Conservation (phyloP, 2,113 vertebrate genomes). For the Salvelinus sp. region DNA sequence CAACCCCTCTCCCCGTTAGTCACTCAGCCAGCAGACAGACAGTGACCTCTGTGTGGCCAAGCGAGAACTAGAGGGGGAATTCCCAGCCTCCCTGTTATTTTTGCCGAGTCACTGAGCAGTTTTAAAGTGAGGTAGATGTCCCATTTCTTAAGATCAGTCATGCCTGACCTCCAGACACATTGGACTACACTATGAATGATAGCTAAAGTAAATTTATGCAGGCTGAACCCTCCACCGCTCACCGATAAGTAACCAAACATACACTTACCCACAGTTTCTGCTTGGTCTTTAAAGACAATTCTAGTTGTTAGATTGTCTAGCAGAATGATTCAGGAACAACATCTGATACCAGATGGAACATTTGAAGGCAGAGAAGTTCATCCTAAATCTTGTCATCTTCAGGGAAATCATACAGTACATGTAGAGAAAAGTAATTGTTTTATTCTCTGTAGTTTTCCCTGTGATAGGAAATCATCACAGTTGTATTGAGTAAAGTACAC, state of each 20-base stretch:
- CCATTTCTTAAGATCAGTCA: background rate
- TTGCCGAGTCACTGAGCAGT: constrained; percentile 31
- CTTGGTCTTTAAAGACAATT: too few species aligned
- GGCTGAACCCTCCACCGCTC: too few species aligned
- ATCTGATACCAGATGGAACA: background rate
- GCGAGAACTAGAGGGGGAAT: constrained; percentile 7
- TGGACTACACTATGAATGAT: constrained; percentile 22
- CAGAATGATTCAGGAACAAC: background rate
- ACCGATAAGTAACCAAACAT: too few species aligned
- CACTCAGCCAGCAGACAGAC: constrained; percentile 23
- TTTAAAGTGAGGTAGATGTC: constrained; percentile 39
- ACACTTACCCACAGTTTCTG: too few species aligned
- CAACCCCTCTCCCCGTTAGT: constrained; percentile 46
- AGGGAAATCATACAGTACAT: background rate
- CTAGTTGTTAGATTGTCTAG: background rate
- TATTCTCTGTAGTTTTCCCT: background rate
- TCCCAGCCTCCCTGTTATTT: constrained; percentile 47
- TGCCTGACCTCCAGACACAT: constrained; percentile 26
- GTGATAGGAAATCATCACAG: too few species aligned
- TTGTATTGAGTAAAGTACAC: too few species aligned
- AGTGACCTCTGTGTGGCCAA: constrained; percentile 48
- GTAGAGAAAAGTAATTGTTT: background rate
- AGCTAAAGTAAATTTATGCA: background rate
- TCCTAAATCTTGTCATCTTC: background rate
- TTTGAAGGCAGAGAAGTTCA: background rate